Conservation (phyloP, 2,797 vertebrate species). For the Betta splendens region DNA sequence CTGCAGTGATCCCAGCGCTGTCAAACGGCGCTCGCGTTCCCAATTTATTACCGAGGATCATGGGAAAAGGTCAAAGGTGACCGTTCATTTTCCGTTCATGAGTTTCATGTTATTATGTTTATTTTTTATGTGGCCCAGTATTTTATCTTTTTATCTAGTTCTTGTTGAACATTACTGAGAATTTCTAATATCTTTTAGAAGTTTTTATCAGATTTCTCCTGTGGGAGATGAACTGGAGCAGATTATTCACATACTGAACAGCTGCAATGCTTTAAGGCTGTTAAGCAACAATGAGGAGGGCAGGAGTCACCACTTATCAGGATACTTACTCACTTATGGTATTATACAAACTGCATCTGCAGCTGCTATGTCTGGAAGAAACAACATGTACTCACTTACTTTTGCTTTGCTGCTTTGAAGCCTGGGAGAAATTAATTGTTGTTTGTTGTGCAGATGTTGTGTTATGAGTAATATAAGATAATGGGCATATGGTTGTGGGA, state of each 20-base stretch:
- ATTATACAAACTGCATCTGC: slow-evolving; percentile 43
- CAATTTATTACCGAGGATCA: slow-evolving; percentile 30
- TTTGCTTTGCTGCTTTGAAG: slow-evolving; percentile 48
- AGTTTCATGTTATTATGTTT: slow-evolving; percentile 1
- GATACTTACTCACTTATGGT: slow-evolving; percentile 34
- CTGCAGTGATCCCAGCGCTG: slow-evolving; percentile 33
- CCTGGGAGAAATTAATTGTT: slow-evolving; percentile 27
- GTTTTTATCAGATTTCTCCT: no score
- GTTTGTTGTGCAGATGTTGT: slow-evolving; percentile 22
- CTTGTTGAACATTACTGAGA: slow-evolving; percentile 1
- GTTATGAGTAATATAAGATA: slow-evolving; percentile 13
- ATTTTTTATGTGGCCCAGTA: background rate
- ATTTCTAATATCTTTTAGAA: no score
- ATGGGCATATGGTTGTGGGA: slow-evolving; percentile 15
- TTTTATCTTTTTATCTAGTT: background rate
- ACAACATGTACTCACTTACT: slow-evolving; percentile 8
- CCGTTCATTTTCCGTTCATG: slow-evolving; percentile 20
- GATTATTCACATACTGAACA: slow-evolving; percentile 1
- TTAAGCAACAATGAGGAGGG: slow-evolving; percentile 6
- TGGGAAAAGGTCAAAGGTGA: slow-evolving; percentile 55
- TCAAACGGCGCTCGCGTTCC: slow-evolving; percentile 14
- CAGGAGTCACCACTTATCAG: slow-evolving; percentile 38
- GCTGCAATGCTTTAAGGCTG: slow-evolving; percentile 19
- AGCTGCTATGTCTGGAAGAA: slow-evolving; percentile 20
- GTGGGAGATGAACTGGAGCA: no score